Evolutionary conservation across 2,113 vertebrate species (phyloP).

Genomic region (Phainopepla nitens): DNA sequence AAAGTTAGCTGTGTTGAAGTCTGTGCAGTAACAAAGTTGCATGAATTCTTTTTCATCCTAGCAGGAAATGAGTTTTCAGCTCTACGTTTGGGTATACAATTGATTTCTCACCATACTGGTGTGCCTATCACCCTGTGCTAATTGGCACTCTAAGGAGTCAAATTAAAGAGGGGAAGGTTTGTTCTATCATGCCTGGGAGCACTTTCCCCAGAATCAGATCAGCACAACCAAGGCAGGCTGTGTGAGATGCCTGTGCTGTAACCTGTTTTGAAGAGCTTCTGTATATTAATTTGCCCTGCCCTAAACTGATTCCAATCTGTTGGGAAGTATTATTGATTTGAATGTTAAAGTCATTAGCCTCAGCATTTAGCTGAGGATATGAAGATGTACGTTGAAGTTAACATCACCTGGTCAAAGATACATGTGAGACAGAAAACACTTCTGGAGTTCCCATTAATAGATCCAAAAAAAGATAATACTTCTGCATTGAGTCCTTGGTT

Average conservation of each 20-base stretch:
- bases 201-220: background rate
- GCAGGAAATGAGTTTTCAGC: background rate
- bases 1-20: background rate
- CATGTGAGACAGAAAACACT: background rate
- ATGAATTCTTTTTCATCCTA: background rate
- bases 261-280: background rate
- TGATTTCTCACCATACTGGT: background rate
- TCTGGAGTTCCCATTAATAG: background rate
- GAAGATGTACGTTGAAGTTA: background rate
- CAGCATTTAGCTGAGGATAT: background rate
- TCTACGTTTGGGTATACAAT: background rate
- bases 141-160: background rate
- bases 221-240: background rate
- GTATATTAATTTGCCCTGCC: background rate
- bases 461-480: background rate
- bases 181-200: background rate
- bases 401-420: background rate
- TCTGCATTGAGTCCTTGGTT: background rate
- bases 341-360: background rate
- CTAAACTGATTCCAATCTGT: background rate
- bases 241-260: background rate
- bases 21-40: background rate
- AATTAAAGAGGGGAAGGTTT: background rate
- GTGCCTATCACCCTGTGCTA: background rate
- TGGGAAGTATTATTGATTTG: constrained; percentile 8